A percentile compares a stretch with the other conserved stretches of the same genome.
Evolutionary conservation across 1,140 invertebrate species (phyloP).

Genomic region (Heliconius nattereri): DNA sequence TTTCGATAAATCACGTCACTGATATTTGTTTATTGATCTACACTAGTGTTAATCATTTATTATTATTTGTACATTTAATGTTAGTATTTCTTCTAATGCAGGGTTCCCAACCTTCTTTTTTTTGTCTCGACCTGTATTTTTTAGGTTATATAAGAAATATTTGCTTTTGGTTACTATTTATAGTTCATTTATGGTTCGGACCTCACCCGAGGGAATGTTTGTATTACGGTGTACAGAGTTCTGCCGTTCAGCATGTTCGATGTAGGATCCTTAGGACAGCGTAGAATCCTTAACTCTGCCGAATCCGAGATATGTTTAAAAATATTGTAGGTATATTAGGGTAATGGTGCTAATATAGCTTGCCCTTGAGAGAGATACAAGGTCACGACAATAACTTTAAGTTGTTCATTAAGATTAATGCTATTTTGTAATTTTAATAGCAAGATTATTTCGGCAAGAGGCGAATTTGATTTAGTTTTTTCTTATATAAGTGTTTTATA

Average conservation of each 20-base stretch:
- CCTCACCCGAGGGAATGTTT: too few relatives aligned
- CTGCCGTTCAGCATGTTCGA: too few relatives aligned
- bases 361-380: neutral
- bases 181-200: too few relatives aligned
- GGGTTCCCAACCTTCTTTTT: neutral
- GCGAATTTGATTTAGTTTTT: neutral
- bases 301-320: neutral
- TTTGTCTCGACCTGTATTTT: too few relatives aligned
- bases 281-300: too few relatives aligned
- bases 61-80: neutral
- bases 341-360: neutral
- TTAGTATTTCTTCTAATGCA: constrained; percentile 3
- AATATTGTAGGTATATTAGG: neutral
- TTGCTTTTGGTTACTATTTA: too few relatives aligned
- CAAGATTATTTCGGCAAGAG: neutral
- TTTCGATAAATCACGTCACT: constrained; percentile 5
- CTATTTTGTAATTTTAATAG: neutral
- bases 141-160: too few relatives aligned
- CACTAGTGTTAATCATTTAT: neutral
- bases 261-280: too few relatives aligned
- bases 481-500: neutral
- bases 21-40: constrained; percentile 8
- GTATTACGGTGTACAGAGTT: too few relatives aligned
- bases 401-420: neutral
- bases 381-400: neutral